Evolutionary conservation across 2,797 vertebrate species (phyloP).

Genomic region (Valencia hispanica): DNA sequence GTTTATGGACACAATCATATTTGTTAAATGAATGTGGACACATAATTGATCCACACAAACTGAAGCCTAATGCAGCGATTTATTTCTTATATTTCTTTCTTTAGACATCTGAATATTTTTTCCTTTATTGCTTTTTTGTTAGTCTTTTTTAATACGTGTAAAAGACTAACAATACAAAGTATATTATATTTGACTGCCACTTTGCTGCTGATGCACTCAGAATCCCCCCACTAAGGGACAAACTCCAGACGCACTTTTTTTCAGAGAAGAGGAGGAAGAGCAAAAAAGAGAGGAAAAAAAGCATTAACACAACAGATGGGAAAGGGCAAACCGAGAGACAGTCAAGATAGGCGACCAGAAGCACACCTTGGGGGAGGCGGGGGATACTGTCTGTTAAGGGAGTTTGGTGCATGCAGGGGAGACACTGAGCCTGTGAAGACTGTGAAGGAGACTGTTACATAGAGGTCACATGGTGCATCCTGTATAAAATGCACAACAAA

Average conservation of each 20-base stretch:
- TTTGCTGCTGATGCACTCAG: not conserved
- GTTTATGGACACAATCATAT: too few relatives aligned
- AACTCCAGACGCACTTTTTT: conserved; percentile 12
- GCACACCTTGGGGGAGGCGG: conserved; percentile 8
- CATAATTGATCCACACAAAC: too few relatives aligned
- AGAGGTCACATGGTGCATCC: conserved; percentile 20
- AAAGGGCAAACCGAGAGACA: conserved; percentile 30
- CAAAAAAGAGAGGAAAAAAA: conserved; percentile 11
- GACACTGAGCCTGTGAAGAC: conserved; percentile 16
- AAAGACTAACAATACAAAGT: too few relatives aligned
- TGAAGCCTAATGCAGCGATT: too few relatives aligned
- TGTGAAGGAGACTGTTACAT: conserved; percentile 12
- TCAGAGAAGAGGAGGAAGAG: conserved; percentile 13
- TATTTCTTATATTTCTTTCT: too few relatives aligned
- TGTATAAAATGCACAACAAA: not conserved
- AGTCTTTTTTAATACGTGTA: not conserved
- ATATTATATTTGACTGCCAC: not conserved
- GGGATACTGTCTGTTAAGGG: conserved; percentile 22
- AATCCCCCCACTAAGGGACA: not conserved
- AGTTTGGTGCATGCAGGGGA: conserved; percentile 31
- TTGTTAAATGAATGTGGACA: too few relatives aligned
- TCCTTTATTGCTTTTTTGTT: not conserved
- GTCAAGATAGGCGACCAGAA: conserved; percentile 11
- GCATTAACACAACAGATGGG: conserved; percentile 18
- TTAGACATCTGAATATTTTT: not conserved